A percentile compares a stretch with the other conserved stretches of the same genome.
Conservation (phyloP, 1,140 invertebrate genomes). For the Colletes latitarsis region DNA sequence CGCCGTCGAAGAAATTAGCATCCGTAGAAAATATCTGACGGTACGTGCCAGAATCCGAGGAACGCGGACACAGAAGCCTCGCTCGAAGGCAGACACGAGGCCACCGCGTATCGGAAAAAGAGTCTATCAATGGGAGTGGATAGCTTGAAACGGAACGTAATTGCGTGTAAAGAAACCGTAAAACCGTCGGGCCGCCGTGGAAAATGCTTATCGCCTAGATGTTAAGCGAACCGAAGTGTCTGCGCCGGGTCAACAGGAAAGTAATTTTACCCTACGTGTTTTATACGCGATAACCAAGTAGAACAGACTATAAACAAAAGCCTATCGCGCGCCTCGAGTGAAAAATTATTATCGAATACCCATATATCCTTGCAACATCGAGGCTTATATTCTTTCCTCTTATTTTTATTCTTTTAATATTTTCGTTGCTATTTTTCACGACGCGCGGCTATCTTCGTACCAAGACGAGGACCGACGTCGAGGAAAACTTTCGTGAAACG, state of each 20-base stretch:
- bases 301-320: slow-evolving; percentile 59
- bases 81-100: neutral
- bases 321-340: slow-evolving; percentile 15
- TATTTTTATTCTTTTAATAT: neutral
- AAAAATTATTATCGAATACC: slow-evolving; percentile 49
- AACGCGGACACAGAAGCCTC: neutral
- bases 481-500: no score
- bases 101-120: no score
- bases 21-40: no score
- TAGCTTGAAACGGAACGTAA: slow-evolving; percentile 50
- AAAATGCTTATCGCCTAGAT: slow-evolving; percentile 71
- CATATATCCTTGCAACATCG: slow-evolving; percentile 24
- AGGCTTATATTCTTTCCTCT: neutral
- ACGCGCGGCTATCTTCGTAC: neutral
- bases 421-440: neutral
- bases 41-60: no score
- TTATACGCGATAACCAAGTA: slow-evolving; percentile 46
- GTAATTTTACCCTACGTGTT: slow-evolving; percentile 68
- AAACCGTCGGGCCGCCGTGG: slow-evolving; percentile 42
- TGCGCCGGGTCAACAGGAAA: slow-evolving; percentile 71
- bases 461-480: no score
- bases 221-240: slow-evolving; percentile 71
- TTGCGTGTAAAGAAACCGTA: slow-evolving; percentile 49
- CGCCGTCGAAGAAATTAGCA: no score
- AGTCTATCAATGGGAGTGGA: neutral